Conservation (phyloP, 2,797 vertebrate species). For the Danio kyathit region DNA sequence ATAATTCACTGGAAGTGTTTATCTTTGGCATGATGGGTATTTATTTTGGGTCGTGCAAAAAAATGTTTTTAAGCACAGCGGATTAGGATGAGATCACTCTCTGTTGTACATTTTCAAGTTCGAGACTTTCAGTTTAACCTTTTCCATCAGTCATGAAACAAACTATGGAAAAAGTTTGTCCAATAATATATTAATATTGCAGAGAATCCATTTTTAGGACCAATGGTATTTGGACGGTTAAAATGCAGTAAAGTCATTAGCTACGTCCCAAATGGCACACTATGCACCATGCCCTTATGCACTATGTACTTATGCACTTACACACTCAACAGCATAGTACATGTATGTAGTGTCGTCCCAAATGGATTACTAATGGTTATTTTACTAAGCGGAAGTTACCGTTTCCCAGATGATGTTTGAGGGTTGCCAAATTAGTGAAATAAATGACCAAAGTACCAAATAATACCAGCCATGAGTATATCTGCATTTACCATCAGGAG, state of each 20-base stretch:
- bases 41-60: slow-evolving; percentile 1
- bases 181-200: neutral
- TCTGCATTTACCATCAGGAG: too few species aligned
- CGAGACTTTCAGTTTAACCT: neutral
- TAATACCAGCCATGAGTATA: too few species aligned
- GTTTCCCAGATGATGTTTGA: too few species aligned
- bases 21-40: neutral
- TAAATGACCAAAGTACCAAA: too few species aligned
- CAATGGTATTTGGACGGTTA: neutral
- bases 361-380: too few species aligned
- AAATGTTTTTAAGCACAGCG: neutral
- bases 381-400: too few species aligned
- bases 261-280: too few species aligned
- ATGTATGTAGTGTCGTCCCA: too few species aligned
- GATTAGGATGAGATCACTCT: neutral
- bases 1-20: slow-evolving; percentile 21
- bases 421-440: too few species aligned
- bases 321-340: too few species aligned
- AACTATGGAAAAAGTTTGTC: neutral
- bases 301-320: too few species aligned
- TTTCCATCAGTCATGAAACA: neutral
- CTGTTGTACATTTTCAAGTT: neutral
- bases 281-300: too few species aligned
- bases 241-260: neutral
- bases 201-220: neutral